Evolutionary conservation across 2,113 vertebrate species (phyloP).

Genomic region (Protobothrops mucrosquamatus): DNA sequence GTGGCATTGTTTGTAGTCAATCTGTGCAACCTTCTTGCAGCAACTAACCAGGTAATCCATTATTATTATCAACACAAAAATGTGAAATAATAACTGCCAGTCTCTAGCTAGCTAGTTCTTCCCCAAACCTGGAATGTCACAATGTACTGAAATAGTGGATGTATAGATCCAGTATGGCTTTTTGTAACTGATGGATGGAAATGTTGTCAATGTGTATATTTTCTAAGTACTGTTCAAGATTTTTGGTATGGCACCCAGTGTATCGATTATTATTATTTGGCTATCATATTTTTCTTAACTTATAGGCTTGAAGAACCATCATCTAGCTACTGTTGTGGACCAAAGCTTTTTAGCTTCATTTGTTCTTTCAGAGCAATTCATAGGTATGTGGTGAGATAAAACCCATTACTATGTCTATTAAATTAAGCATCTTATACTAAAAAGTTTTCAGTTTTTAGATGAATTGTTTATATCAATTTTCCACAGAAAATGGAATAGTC

Average conservation of each 20-base stretch:
- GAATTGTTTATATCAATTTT: neutral
- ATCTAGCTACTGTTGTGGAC: neutral
- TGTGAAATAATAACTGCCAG: neutral
- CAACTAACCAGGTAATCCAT: neutral
- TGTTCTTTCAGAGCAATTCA: neutral
- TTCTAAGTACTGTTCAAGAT: neutral
- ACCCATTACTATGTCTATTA: neutral
- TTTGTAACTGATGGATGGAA: neutral
- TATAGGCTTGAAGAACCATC: neutral
- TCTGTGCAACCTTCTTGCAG: neutral
- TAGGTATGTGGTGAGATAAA: neutral
- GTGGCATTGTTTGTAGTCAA: neutral
- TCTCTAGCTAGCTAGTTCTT: neutral
- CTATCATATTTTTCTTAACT: neutral
- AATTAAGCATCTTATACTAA: neutral
- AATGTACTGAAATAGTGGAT: neutral
- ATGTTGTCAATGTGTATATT: neutral
- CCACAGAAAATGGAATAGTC: neutral
- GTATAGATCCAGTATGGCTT: neutral
- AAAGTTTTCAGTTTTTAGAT: neutral
- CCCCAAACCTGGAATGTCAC: neutral
- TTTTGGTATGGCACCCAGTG: neutral
- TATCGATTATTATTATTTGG: neutral
- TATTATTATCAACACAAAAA: neutral
- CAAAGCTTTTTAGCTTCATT: neutral